These are phyloP conservation scores for Mustela lutreola DNA, from an alignment of 2,113 vertebrate genomes.

Conservation along the genomic window DNA sequence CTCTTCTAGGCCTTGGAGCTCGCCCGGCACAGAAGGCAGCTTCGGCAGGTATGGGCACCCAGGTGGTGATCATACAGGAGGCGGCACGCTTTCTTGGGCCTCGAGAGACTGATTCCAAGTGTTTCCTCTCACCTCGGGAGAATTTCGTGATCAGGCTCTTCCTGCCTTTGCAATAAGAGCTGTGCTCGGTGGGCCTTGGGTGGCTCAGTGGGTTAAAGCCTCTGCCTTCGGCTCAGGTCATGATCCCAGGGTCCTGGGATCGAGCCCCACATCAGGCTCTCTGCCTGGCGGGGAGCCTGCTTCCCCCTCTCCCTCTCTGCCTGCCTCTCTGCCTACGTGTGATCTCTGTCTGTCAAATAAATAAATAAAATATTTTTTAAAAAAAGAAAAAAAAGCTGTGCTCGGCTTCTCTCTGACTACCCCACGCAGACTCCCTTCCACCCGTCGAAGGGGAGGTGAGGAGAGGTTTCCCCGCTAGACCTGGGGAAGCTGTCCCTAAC, in stretches of 20 bases:
- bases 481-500: neutral
- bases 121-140: neutral
- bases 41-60: accelerated
- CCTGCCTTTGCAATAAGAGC: neutral
- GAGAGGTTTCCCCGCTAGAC: neutral
- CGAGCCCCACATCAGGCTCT: too few species aligned
- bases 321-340: too few species aligned
- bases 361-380: too few species aligned
- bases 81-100: neutral
- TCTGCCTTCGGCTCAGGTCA: too few species aligned
- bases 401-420: neutral
- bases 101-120: accelerated
- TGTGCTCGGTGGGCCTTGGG: neutral
- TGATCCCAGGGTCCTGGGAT: too few species aligned
- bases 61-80: neutral
- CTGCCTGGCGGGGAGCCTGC: too few species aligned
- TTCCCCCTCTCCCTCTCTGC: too few species aligned
- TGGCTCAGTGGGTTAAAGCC: too few species aligned
- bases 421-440: too few species aligned
- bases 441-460: neutral
- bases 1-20: neutral
- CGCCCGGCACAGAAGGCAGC: accelerated
- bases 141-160: neutral
- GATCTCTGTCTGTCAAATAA: too few species aligned
- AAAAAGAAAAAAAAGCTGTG: too few species aligned